Evolutionary conservation across 2,888 invertebrate genomes (phyloP).

Genomic region (Luperina testacea): DNA sequence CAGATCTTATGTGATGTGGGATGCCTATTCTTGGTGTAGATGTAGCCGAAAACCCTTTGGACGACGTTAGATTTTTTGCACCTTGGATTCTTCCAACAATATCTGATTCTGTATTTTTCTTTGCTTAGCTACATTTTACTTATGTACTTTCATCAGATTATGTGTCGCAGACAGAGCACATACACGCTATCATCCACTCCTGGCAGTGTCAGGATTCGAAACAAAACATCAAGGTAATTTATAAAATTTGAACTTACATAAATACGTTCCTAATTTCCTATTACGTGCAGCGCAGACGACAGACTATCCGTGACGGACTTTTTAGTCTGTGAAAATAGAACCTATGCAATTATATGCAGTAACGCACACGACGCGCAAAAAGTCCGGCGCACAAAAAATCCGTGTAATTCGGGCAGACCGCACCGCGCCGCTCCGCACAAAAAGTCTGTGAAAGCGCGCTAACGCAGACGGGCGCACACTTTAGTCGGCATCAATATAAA

Average conservation of each 20-base stretch:
- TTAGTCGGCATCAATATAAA: no score
- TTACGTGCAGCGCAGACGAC: no score
- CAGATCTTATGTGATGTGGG: no score
- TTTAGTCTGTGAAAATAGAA: no score
- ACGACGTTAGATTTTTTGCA: neutral
- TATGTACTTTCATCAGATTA: slow-evolving; percentile 64
- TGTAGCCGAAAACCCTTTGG: neutral
- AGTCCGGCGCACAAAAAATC: no score
- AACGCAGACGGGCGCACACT: no score
- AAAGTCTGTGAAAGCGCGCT: no score
- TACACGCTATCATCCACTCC: slow-evolving; percentile 82
- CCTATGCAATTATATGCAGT: no score
- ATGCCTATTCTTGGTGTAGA: neutral
- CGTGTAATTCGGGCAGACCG: no score
- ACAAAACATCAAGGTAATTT: slow-evolving; percentile 85
- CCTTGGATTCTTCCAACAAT: neutral
- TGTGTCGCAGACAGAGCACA: slow-evolving; percentile 82
- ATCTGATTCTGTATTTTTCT: neutral
- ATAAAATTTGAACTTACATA: neutral
- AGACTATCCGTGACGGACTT: no score
- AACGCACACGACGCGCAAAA: no score
- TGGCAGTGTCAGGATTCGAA: slow-evolving; percentile 74
- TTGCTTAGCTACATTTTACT: neutral
- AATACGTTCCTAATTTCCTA: neutral
- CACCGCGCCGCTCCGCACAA: no score